phyloP scores from a whole-genome alignment of 1,140 invertebrate species.

The Tetramorium parvispinum region DNA sequence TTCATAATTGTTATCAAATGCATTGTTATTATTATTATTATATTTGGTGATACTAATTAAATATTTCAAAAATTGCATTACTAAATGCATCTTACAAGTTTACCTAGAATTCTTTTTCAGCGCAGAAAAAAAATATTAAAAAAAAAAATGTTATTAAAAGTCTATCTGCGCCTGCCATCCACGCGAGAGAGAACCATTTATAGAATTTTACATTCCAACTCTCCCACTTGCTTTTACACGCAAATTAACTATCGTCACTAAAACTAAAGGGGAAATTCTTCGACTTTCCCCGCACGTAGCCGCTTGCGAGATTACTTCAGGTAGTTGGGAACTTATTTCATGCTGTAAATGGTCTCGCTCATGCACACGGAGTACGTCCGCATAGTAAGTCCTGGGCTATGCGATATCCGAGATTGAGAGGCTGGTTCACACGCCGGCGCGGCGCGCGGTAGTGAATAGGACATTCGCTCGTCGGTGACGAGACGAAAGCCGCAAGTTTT shows the following conservation, averaged over 20 bases:
- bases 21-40: no score
- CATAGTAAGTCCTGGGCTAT: constrained; percentile 20
- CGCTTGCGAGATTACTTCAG: constrained; percentile 15
- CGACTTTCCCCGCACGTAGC: constrained; percentile 27
- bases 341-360: constrained; percentile 29
- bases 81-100: no score
- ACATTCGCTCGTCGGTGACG: neutral
- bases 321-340: constrained; percentile 28
- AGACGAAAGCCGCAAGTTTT: constrained; percentile 73
- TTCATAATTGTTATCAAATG: no score
- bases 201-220: neutral
- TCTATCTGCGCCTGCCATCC: neutral
- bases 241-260: constrained; percentile 9
- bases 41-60: no score
- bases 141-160: no score
- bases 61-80: no score
- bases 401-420: constrained; percentile 51
- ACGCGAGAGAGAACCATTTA: neutral
- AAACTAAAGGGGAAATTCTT: neutral
- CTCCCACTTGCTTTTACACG: neutral
- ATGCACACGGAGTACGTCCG: constrained; percentile 16
- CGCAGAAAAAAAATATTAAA: no score
- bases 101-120: no score
- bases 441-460: constrained; percentile 22
- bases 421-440: constrained; percentile 1